phyloP scores from a whole-genome alignment of 92 coral and sea anemone genomes.

The Diadumene lineata region DNA sequence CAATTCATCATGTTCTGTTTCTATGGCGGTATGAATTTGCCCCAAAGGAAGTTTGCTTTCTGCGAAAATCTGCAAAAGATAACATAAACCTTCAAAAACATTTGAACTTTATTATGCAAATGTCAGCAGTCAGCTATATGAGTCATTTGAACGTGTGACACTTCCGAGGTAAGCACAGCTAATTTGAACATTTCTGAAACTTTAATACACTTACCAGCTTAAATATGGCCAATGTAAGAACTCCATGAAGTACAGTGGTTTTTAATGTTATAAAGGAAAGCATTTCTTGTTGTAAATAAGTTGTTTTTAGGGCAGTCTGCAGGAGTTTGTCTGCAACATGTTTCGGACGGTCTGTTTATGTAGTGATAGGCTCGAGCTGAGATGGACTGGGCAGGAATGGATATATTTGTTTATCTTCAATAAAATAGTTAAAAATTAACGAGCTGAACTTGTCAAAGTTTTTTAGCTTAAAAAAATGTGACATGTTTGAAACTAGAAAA shows the following conservation, averaged over 20 bases:
- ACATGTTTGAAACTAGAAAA: background rate
- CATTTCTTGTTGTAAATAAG: background rate
- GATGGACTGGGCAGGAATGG: background rate
- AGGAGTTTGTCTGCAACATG: background rate
- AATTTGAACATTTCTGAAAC: too few species aligned
- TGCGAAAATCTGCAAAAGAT: background rate
- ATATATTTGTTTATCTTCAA: background rate
- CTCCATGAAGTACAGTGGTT: background rate
- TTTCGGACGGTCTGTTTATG: background rate
- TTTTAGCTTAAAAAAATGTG: background rate
- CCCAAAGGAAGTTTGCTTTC: conserved; percentile 11
- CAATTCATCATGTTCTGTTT: conserved; percentile 13
- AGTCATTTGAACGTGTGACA: too few species aligned
- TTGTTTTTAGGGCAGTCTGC: background rate
- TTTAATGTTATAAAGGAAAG: background rate
- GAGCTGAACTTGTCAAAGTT: background rate
- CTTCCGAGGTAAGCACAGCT: too few species aligned
- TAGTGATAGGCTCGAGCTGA: background rate
- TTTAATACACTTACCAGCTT: too few species aligned
- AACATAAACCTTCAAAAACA: background rate
- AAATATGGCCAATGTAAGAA: too few species aligned
- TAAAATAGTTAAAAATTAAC: background rate
- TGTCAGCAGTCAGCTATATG: too few species aligned
- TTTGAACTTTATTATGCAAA: too few species aligned
- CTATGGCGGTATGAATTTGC: conserved; percentile 24